Base-by-base conservation (phyloP, 1,140 invertebrate species). In the Pteromalus puparum region DNA sequence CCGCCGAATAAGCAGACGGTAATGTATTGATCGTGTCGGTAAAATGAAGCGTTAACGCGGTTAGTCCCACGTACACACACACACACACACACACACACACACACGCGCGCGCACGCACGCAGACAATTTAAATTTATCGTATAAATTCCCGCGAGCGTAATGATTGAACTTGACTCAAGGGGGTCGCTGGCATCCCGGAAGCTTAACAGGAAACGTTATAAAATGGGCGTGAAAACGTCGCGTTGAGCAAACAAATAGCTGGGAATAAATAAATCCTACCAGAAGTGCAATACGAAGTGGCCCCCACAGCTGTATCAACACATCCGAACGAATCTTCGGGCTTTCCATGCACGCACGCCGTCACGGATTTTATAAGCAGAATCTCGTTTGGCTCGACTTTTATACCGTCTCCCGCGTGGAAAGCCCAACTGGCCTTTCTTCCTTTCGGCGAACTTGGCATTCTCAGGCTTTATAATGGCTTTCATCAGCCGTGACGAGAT, bases 241-340 rank as follows among this genome's bases (percentile, higher is more conserved):
- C 79, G 7, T 48, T 28, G 13, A 72, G 67, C 42, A 48, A 48
- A 81, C 28, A 70, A 81, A 81, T 72, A 81, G 79, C n/a, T 28
- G 38, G 38, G 24, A 42, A 81, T 81, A 81, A 81, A 81, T 81
- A 81, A 81, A 81, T 72, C 67, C 24, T 28, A 70, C 6, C 78
- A 70, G 48, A 18, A 70, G 38, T 80, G 67, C 61, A 28, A 21
- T 70, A 79, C 67, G 21, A 72, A 72, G 38, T 48, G 79, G 65
- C 24, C 26, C 13, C 13, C 46, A 10, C 79, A 81, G 79, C 79
- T 81, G 79, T 48, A 48, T 81, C 79, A 81, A 81, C 79, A 70
- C 28, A 67, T 34, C 4, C 7, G 30, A 67, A 28, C 13, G 75
- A 65, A 30, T 24, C 26, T 77, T 21, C 74, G 12, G 7, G 42